Conservation (phyloP, 2,888 invertebrate genomes). For the Lepidochitona cinerea region DNA sequence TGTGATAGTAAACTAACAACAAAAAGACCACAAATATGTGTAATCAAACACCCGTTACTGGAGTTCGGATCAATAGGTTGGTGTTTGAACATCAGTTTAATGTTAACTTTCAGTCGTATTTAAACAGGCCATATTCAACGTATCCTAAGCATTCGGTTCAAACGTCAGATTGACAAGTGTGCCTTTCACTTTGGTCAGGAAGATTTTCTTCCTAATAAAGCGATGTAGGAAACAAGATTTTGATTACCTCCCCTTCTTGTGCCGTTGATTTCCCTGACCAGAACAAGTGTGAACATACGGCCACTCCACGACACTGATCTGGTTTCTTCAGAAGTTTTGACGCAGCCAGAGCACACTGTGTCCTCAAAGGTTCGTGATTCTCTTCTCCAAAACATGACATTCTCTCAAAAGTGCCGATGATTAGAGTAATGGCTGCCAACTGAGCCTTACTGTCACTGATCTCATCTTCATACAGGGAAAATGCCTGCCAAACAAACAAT, state of each 20-base stretch:
- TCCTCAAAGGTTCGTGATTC: slow-evolving; percentile 95
- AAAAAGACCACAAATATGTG: too few relatives aligned
- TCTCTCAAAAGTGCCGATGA: slow-evolving; percentile 95
- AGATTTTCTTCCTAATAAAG: too few relatives aligned
- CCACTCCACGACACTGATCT: slow-evolving; percentile 96
- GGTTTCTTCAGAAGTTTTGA: slow-evolving; percentile 97
- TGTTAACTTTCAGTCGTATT: too few relatives aligned
- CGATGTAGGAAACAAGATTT: too few relatives aligned
- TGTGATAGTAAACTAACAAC: too few relatives aligned
- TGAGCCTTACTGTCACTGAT: slow-evolving; percentile 97
- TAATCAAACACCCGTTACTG: too few relatives aligned
- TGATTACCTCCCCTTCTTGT: slow-evolving; percentile 49
- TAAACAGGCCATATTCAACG: too few relatives aligned
- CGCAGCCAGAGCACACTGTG: slow-evolving; percentile 95
- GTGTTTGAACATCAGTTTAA: too few relatives aligned
- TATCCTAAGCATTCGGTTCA: too few relatives aligned
- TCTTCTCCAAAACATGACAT: slow-evolving; percentile 96
- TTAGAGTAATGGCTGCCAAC: slow-evolving; percentile 93
- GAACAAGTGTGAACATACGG: slow-evolving; percentile 94
- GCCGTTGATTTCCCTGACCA: slow-evolving; percentile 83
- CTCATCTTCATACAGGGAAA: slow-evolving; percentile 98
- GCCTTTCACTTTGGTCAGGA: too few relatives aligned
- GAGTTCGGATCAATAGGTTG: too few relatives aligned
- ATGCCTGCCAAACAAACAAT: slow-evolving; percentile 78
- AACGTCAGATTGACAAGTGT: too few relatives aligned